phyloP scores from a whole-genome alignment of 1,140 invertebrate genomes.

The Argopecten irradians region DNA sequence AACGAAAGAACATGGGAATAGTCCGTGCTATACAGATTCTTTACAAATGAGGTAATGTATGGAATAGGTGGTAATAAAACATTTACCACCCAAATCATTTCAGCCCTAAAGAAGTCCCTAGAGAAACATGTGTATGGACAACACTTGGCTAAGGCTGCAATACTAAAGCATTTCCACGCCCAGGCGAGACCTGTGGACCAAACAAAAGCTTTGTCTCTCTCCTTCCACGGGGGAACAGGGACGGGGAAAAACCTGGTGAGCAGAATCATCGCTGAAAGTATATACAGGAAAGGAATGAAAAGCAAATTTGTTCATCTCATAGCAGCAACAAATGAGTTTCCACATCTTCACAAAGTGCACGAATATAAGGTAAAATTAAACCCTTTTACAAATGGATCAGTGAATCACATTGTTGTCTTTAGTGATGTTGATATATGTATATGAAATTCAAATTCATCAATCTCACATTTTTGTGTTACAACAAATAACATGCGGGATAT shows the following conservation, averaged over 20 bases:
- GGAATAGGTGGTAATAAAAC: too few species aligned
- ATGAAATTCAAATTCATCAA: too few species aligned
- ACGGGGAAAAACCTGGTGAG: slow-evolving; percentile 82
- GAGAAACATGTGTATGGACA: slow-evolving; percentile 61
- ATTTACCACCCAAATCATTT: too few species aligned
- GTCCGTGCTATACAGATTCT: too few species aligned
- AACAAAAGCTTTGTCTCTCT: slow-evolving; percentile 72
- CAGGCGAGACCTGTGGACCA: slow-evolving; percentile 53
- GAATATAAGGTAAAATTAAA: slow-evolving; percentile 69
- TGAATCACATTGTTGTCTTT: too few species aligned
- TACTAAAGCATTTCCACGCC: slow-evolving; percentile 59
- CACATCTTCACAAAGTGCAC: slow-evolving; percentile 75
- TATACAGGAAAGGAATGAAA: slow-evolving; percentile 85
- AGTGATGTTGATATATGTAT: too few species aligned
- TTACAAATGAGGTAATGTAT: too few species aligned
- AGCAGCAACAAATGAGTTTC: slow-evolving; percentile 88
- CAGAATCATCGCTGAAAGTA: slow-evolving; percentile 85
- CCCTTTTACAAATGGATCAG: too few species aligned
- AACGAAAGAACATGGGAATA: too few species aligned
- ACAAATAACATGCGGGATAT: too few species aligned
- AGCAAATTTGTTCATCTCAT: slow-evolving; percentile 90
- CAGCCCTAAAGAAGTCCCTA: background rate
- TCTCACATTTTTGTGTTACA: too few species aligned
- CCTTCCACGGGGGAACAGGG: slow-evolving; percentile 75
- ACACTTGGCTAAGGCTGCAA: slow-evolving; percentile 58